These are phyloP conservation scores for Achlya flavicornis DNA, from an alignment of 2,888 invertebrate species.

Conservation along the genomic window DNA sequence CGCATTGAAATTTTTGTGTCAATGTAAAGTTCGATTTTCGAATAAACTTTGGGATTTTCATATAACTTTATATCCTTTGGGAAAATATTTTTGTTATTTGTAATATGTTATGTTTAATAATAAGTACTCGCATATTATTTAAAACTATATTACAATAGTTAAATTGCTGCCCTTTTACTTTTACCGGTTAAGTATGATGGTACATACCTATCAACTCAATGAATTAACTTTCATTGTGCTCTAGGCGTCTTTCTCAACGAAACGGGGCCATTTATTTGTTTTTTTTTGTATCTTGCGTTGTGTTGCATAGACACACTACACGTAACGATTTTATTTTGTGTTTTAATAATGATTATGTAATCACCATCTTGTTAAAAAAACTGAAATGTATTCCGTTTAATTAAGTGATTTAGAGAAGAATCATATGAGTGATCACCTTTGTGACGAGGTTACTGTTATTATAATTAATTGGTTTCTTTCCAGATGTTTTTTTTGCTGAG, in stretches of 20 bases:
- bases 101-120: no score
- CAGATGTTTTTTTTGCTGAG: slow-evolving; percentile 72
- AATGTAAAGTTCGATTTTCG: no score
- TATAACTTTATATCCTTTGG: no score
- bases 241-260: slow-evolving; percentile 19
- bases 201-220: neutral
- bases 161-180: neutral
- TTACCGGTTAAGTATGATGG: neutral
- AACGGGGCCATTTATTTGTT: slow-evolving; percentile 22
- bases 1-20: no score
- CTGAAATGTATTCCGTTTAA: neutral
- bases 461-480: slow-evolving; percentile 38
- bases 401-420: slow-evolving; percentile 1
- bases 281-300: slow-evolving; percentile 20
- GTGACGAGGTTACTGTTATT: neutral
- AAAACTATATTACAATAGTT: neutral
- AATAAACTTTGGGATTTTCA: no score
- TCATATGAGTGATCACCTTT: neutral
- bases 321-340: slow-evolving; percentile 15
- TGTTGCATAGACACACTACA: slow-evolving; percentile 15
- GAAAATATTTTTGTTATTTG: no score
- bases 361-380: neutral
- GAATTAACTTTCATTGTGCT: slow-evolving; percentile 33
- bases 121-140: no score
- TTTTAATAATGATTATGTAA: neutral